phyloP scores from a whole-genome alignment of 2,888 invertebrate genomes.

The Brachypterus glaber region DNA sequence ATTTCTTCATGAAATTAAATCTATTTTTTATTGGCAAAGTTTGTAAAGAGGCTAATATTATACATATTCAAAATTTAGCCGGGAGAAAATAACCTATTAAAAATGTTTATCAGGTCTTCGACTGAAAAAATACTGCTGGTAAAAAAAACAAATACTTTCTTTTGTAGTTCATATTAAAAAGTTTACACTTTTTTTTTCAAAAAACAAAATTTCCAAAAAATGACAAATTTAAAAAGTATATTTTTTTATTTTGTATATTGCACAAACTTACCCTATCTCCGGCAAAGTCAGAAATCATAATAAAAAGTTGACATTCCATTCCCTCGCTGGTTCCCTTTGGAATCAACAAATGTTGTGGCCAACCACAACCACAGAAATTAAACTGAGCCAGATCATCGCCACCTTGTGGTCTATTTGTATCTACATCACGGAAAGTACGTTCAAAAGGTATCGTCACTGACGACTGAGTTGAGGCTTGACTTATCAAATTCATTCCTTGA shows the following conservation, averaged over 20 bases:
- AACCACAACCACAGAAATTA: slow-evolving; percentile 80
- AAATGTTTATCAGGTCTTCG: too few relatives aligned
- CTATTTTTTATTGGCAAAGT: too few relatives aligned
- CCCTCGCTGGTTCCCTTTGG: slow-evolving; percentile 61
- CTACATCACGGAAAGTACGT: slow-evolving; percentile 63
- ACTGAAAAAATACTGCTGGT: too few relatives aligned
- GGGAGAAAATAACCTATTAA: too few relatives aligned
- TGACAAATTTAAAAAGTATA: not conserved
- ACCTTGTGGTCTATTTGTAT: slow-evolving; percentile 48
- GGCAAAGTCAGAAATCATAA: slow-evolving; percentile 64
- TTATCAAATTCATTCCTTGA: slow-evolving; percentile 56
- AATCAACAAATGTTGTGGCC: slow-evolving; percentile 73
- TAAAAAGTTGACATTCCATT: slow-evolving; percentile 58
- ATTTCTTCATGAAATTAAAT: too few relatives aligned
- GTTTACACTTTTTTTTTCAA: too few relatives aligned
- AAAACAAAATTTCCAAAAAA: slow-evolving; percentile 2
- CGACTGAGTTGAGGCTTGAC: slow-evolving; percentile 57
- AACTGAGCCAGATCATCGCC: slow-evolving; percentile 47
- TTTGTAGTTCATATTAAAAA: too few relatives aligned
- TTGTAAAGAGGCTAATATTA: too few relatives aligned
- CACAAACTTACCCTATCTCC: slow-evolving; percentile 48
- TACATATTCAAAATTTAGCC: too few relatives aligned
- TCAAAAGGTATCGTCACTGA: slow-evolving; percentile 76
- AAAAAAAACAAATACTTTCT: too few relatives aligned
- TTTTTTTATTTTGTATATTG: not conserved